Evolutionary conservation across 1,140 invertebrate genomes (phyloP).

Genomic region (Anoplophora glabripennis): DNA sequence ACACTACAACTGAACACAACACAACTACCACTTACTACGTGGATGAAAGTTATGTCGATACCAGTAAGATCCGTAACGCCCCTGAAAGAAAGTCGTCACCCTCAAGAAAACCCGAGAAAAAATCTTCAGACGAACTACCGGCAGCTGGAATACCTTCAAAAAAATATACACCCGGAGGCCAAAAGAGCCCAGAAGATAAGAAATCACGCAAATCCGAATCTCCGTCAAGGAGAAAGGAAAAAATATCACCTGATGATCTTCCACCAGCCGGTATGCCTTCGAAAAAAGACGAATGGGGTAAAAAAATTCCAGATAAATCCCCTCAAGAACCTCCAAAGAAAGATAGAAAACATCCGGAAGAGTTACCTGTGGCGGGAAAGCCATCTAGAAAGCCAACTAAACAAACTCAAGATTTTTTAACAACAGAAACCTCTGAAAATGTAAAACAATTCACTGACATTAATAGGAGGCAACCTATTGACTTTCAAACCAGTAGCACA

Average conservation of each 20-base stretch:
- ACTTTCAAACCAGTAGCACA: neutral
- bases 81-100: conserved; percentile 27
- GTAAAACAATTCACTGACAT: conserved; percentile 21
- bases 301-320: conserved; percentile 9
- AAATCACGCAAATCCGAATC: conserved; percentile 7
- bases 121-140: conserved; percentile 13
- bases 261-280: neutral
- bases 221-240: conserved; percentile 6
- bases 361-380: neutral
- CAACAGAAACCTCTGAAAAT: conserved; percentile 32
- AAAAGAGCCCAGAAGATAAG: neutral
- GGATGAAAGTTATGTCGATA: conserved; percentile 34
- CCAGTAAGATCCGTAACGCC: conserved; percentile 28
- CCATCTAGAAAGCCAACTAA: conserved; percentile 14
- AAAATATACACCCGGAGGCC: neutral
- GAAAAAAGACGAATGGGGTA: no score
- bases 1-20: neutral
- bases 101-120: conserved; percentile 16
- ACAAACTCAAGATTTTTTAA: conserved; percentile 23
- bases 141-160: conserved; percentile 12
- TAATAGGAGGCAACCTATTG: neutral
- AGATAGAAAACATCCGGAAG: conserved; percentile 6
- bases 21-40: conserved; percentile 21
- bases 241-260: conserved; percentile 5
- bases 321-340: neutral